Evolutionary conservation across 2,888 invertebrate species (phyloP), one percentile per base, ranked within the genome.

Genomic region (Tiliacea citrago): DNA sequence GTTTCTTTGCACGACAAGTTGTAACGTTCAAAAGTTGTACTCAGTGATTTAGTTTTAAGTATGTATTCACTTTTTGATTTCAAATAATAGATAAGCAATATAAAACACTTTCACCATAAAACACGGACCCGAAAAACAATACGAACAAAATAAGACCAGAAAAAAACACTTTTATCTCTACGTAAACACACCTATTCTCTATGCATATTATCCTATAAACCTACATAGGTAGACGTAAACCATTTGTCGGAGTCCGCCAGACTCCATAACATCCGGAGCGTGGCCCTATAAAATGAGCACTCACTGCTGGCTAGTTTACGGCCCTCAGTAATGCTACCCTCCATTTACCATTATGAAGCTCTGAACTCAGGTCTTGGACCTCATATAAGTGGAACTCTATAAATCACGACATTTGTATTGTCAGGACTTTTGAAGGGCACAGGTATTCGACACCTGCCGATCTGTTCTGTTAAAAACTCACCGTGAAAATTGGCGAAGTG

Each of bases 231-330:
- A 62, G 35, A 73, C 61, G 16, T 55, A 12, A 35, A 58, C 57
- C 62, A 81, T 77, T 77, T 51, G 81, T 81, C n/a, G 74, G 16
- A 62, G 42, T 73, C 51, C 51, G 24, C 35, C 45, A 74, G 81
- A 67, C 68, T 58, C 68, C 53, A 51, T 85, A 69, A 75, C 67
- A 81, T 72, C 68, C 58, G 68, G 58, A 42, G 75, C 85, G 81
- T 72, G 73, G 69, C 61, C 60, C 75, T 61, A 82, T 82, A 82
- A 82, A 82, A 76, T 42, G 61, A 49, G 69, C 77, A 82, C 85
- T 83, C 81, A 55, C 66, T 58, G 39, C 72, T 67, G 65, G 29
- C 62, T 24, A 65, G 68, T 83, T 82, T 83, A 85, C 58, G 70
- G 62, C 66, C 55, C 49, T 55, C 47, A 69, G 68, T 69, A 77